Percentiles rank a stretch among this genome's conserved stretches.
phyloP scores from a whole-genome alignment of 2,797 vertebrate genomes.

The Emydoidea blandingii region DNA sequence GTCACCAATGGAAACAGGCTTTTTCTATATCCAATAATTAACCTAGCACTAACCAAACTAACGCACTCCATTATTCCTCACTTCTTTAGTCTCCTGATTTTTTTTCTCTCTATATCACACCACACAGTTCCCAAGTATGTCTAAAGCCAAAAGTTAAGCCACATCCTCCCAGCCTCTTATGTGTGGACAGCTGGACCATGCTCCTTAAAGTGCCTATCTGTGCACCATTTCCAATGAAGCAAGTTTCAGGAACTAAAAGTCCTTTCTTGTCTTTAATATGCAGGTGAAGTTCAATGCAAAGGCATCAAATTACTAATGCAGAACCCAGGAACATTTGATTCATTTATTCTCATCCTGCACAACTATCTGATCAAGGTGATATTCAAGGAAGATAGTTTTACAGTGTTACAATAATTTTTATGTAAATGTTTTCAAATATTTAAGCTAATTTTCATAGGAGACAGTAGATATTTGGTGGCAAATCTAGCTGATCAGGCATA shows the following conservation, averaged over 20 bases:
- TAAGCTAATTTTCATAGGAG: constrained; percentile 51
- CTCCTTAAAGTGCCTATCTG: background rate
- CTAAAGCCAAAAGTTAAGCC: background rate
- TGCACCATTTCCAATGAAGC: background rate
- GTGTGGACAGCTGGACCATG: background rate
- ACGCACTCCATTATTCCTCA: background rate
- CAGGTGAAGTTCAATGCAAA: constrained; percentile 8
- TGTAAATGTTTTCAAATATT: constrained; percentile 31
- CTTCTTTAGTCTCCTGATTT: background rate
- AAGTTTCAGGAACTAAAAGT: constrained; percentile 7
- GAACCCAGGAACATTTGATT: constrained; percentile 60
- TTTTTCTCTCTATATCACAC: background rate
- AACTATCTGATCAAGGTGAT: constrained; percentile 60
- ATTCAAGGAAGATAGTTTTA: constrained; percentile 67
- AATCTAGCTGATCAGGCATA: background rate
- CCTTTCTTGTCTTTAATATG: constrained; percentile 48
- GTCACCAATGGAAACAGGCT: background rate
- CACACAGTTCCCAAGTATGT: background rate
- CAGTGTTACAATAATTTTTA: constrained; percentile 46
- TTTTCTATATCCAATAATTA: background rate
- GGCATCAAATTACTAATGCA: constrained; percentile 55
- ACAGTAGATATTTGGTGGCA: background rate
- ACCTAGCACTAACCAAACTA: background rate
- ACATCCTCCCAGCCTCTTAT: background rate
- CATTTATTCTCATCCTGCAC: constrained; percentile 39